A percentile compares a stretch with the other conserved stretches of the same genome.
Conservation (phyloP, 2,888 invertebrate species). For the Hylaea fasciaria region DNA sequence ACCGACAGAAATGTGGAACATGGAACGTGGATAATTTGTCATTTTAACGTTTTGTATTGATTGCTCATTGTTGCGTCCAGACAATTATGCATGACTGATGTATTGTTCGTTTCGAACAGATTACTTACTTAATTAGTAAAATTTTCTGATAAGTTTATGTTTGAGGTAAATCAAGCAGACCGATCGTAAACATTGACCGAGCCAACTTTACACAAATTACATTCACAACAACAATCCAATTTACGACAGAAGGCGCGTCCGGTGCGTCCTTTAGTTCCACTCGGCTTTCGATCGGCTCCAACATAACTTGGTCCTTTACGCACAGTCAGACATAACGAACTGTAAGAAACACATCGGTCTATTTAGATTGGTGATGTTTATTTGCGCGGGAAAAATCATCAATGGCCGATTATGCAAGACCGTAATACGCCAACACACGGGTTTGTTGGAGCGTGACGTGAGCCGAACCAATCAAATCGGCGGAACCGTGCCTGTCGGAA, state of each 20-base stretch:
- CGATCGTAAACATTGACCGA: constrained; percentile 36
- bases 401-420: constrained; percentile 72
- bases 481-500: constrained; percentile 78
- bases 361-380: constrained; percentile 48
- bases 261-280: constrained; percentile 65
- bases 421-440: constrained; percentile 58
- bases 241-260: constrained; percentile 71
- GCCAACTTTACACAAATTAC: constrained; percentile 30
- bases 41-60: constrained; percentile 49
- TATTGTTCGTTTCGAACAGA: constrained; percentile 1
- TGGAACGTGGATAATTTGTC: constrained; percentile 66
- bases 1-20: constrained; percentile 67
- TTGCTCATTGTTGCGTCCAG: constrained; percentile 28
- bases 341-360: constrained; percentile 41
- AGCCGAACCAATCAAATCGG: constrained; percentile 69
- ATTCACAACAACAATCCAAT: constrained; percentile 59
- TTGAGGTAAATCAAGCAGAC: constrained; percentile 13
- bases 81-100: constrained; percentile 8
- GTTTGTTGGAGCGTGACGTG: constrained; percentile 69
- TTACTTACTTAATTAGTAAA: background rate
- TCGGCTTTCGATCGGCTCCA: constrained; percentile 50
- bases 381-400: constrained; percentile 67
- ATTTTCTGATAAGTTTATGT: constrained; percentile 7
- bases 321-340: constrained; percentile 38
- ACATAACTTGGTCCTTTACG: constrained; percentile 45